Evolutionary conservation across 1,140 invertebrate genomes (phyloP), one percentile per base, ranked within the genome.

Genomic region (Drosophila insularis): DNA sequence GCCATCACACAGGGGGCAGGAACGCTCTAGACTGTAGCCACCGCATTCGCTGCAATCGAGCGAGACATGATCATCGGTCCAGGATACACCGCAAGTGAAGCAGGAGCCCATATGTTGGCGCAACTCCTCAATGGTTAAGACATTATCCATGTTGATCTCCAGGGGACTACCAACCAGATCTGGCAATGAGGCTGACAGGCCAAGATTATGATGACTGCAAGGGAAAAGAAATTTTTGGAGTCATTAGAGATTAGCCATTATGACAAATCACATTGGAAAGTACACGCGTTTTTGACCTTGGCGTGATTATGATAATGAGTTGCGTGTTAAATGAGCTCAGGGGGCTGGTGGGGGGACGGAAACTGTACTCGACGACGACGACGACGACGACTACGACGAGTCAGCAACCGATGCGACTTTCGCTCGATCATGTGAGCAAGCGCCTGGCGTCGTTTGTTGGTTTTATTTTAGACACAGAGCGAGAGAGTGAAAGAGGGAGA

Each of bases 1-100:
- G 53, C 96, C 96, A 68, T 96, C 95, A 91, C 96, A 97, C 0
- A 94, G 91, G 11, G 95, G 95, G 82, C 96, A 97, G 3, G 96
- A 95, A 74, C 96, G 93, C 68, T 95, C 93, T 72, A 97, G 92
- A 32, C 95, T 95, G 81, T 96, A 97, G 54, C 96, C 96, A 39
- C 96, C 96, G 90, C 96, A 97, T 91, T 97, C 96, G 35, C 93
- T 93, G 92, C 96, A 97, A 89, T 96, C 96, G 7, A 96, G 91
- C 4, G 95, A 96, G 13, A 96, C 95, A 81, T 97, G 96, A 66
- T 96, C 94, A 78, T 97, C 95, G 74, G 93, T 94, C 96, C 96
- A 97, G 78, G 95, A 96, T 2, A 97, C 96, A 21, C 96, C 96
- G 92, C 96, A 97, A 92, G 95, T 95, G 90, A 96, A 96, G 89